A percentile compares a stretch with the other conserved stretches of the same genome.
These are phyloP conservation scores for Ptychochromis oligacanthus DNA, from an alignment of 2,113 vertebrate species.

Conservation along the genomic window DNA sequence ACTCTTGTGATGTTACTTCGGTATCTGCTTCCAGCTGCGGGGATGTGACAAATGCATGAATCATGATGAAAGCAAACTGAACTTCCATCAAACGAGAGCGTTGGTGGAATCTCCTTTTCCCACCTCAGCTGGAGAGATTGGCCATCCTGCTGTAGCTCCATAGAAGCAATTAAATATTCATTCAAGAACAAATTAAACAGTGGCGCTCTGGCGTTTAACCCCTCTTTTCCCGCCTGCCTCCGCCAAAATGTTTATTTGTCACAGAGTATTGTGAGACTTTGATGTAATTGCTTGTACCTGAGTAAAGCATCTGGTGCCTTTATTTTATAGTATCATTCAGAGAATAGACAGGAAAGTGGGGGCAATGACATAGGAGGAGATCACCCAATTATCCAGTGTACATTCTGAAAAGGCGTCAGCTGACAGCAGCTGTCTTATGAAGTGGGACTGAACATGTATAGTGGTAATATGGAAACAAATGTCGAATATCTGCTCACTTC, in stretches of 20 bases:
- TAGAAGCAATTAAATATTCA: slow-evolving; percentile 47
- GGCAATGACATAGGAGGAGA: background rate
- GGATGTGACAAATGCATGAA: slow-evolving; percentile 27
- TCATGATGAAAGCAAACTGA: slow-evolving; percentile 42
- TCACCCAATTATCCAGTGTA: background rate
- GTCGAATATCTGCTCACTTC: background rate
- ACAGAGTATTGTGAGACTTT: background rate
- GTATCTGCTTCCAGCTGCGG: slow-evolving; percentile 14
- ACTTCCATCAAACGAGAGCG: slow-evolving; percentile 11
- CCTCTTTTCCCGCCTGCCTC: background rate
- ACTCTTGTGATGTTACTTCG: background rate
- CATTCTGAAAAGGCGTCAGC: slow-evolving; percentile 1
- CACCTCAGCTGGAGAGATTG: slow-evolving; percentile 33
- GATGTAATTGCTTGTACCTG: background rate
- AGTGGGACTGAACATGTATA: background rate
- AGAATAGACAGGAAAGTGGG: background rate
- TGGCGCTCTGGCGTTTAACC: background rate
- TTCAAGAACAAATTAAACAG: slow-evolving; percentile 40
- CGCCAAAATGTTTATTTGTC: background rate
- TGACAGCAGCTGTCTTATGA: background rate
- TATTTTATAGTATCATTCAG: background rate
- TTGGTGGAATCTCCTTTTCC: slow-evolving; percentile 20
- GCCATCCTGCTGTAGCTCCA: slow-evolving; percentile 11
- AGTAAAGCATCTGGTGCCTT: background rate
- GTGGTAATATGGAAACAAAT: background rate